Percentiles rank a stretch among this genome's conserved stretches.
phyloP scores from a whole-genome alignment of 2,888 invertebrate genomes.

The Rhabditoides inermis region DNA sequence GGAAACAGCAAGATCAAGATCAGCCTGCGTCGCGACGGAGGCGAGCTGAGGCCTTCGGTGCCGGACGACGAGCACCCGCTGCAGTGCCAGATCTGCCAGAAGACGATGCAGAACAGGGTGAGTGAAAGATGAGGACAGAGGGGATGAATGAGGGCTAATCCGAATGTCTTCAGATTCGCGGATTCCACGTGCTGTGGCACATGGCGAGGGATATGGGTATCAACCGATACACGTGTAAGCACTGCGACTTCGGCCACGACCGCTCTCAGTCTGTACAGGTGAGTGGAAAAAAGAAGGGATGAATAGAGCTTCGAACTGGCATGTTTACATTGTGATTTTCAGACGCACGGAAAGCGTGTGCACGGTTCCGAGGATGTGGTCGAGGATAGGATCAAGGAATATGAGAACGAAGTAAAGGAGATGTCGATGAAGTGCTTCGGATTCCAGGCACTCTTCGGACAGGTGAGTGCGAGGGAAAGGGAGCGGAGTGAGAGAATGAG shows the following conservation, averaged over 20 bases:
- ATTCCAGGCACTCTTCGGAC: conserved; percentile 41
- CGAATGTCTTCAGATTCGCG: conserved; percentile 31
- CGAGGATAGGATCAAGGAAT: conserved; percentile 43
- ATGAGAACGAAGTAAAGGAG: conserved; percentile 45
- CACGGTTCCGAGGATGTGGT: conserved; percentile 43
- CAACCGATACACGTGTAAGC: conserved; percentile 45
- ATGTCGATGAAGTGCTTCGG: conserved; percentile 50
- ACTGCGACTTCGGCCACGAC: conserved; percentile 48
- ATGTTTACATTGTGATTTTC: no score
- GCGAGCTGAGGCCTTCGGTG: neutral
- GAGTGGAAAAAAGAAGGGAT: no score
- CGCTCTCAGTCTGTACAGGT: conserved; percentile 46
- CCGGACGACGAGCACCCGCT: conserved; percentile 43
- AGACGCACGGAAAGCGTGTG: conserved; percentile 46
- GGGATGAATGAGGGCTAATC: no score
- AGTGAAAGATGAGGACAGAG: no score
- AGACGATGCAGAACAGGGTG: conserved; percentile 44
- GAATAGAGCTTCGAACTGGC: no score
- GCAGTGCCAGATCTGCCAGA: conserved; percentile 48
- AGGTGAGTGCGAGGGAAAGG: no score
- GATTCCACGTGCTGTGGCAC: conserved; percentile 51
- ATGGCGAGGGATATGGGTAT: conserved; percentile 49
- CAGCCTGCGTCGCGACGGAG: neutral
- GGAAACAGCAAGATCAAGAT: neutral
- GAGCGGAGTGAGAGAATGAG: no score